Percentiles rank a stretch among this genome's conserved stretches.
Conservation (phyloP, 2,888 invertebrate species). For the Cosmia pyralina region DNA sequence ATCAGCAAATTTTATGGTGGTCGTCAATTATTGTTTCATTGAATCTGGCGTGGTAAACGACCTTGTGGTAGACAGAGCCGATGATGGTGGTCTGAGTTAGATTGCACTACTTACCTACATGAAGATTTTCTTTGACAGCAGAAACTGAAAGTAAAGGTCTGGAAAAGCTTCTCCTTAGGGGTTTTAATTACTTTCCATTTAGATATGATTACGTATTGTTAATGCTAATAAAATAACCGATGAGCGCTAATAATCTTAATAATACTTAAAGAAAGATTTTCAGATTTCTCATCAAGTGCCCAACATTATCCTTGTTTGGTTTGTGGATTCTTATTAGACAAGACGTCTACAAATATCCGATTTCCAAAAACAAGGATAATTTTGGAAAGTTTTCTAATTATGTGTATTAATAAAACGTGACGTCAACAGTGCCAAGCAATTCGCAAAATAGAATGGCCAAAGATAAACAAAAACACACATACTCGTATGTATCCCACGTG, state of each 20-base stretch:
- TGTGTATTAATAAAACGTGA: slow-evolving; percentile 38
- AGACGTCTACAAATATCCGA: not conserved
- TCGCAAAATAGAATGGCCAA: slow-evolving; percentile 29
- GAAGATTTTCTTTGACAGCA: not conserved
- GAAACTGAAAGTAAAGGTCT: not conserved
- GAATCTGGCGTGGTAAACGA: not conserved
- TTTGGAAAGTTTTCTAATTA: slow-evolving; percentile 27
- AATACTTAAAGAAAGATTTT: not conserved
- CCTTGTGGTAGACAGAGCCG: not conserved
- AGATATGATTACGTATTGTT: too few relatives aligned
- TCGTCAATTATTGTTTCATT: not conserved
- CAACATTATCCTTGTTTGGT: too few relatives aligned
- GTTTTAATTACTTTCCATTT: not conserved
- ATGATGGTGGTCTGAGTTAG: not conserved
- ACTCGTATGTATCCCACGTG: slow-evolving; percentile 3
- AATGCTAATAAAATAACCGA: not conserved
- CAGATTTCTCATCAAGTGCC: not conserved
- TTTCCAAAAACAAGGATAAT: slow-evolving; percentile 23
- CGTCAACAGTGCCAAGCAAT: slow-evolving; percentile 27
- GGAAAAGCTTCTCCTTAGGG: not conserved
- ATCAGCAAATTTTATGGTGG: slow-evolving; percentile 3
- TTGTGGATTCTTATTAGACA: too few relatives aligned
- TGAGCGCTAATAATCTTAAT: not conserved
- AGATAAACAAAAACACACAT: slow-evolving; percentile 40
- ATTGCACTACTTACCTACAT: not conserved